Base-by-base conservation (phyloP, 2,113 vertebrate species). In the Chionodraco myersi region DNA sequence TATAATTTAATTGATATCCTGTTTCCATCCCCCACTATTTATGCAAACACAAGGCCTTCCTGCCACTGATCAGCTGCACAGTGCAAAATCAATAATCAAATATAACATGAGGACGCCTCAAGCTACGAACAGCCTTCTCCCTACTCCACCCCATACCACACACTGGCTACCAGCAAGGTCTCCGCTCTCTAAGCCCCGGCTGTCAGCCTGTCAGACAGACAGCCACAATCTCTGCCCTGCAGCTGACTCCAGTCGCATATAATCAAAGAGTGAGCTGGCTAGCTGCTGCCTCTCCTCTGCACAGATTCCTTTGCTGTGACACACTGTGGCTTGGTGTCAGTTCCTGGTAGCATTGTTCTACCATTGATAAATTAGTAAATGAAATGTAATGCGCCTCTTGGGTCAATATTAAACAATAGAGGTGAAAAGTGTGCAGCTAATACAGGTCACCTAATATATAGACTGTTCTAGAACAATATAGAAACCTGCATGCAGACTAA, bases 161-260 rank as follows among this genome's bases (percentile, higher is more conserved):
- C 34, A 76, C 34, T 41, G 58, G 47, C 75, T 34, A 80, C 23
- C 79, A 87, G 79, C 76, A 76, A 69, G 52, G 66, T 84, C 72
- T 85, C 52, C 26, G 21, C 69, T 74, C 66, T 80, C 60, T 84
- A 86, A 89, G 86, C 83, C 23, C 65, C 79, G 86, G 88, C 86
- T 91, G 88, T 88, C 85, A 78, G 81, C 53, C 83, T 52, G 56
- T 84, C 80, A 89, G 83, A 85, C 80, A 86, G 82, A 75, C 82
- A 83, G 80, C 80, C 77, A 71, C 86, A 89, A 89, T 85, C 82
- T 89, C 85, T 90, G 77, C 79, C 91, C 88, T 77, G 83, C 89
- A 92, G 91, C 92, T 92, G 90, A 91, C 89, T 91, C 86, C 70
- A 69, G 73, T 85, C 74, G 11, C 84, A 75, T 75, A 78, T 64